These are phyloP conservation scores for Zhengitettix transpicula DNA, from an alignment of 2,888 invertebrate genomes.

Conservation along the genomic window DNA sequence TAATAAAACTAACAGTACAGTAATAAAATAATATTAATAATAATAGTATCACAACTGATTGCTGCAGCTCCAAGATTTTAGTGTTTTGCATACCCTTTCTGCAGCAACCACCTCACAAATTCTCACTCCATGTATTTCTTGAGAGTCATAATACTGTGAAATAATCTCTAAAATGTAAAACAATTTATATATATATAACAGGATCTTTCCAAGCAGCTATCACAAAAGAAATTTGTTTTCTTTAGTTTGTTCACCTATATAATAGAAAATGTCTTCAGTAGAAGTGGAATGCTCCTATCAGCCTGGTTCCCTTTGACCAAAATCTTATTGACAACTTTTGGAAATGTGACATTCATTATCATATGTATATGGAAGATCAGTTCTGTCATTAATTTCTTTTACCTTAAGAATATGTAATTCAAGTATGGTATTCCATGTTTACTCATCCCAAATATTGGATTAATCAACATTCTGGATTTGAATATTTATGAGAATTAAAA, in stretches of 20 bases:
- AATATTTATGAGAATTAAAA: no score
- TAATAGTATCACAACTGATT: constrained; percentile 14
- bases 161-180: constrained; percentile 14
- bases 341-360: constrained; percentile 12
- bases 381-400: constrained; percentile 6
- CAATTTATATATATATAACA: constrained; percentile 3
- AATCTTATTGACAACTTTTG: constrained; percentile 8
- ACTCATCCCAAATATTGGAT: constrained; percentile 10
- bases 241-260: constrained; percentile 2
- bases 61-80: constrained; percentile 4
- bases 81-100: constrained; percentile 5
- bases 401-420: constrained; percentile 5
- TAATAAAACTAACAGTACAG: constrained; percentile 11
- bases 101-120: constrained; percentile 8
- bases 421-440: constrained; percentile 11
- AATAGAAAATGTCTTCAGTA: constrained; percentile 8
- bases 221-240: constrained; percentile 10
- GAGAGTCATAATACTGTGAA: constrained; percentile 14
- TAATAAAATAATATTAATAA: constrained; percentile 12
- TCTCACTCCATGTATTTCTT: constrained; percentile 9
- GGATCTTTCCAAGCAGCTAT: constrained; percentile 6
- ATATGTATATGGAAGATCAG: constrained; percentile 15
- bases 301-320: background rate
- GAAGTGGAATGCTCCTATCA: constrained; percentile 13
- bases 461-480: no score